A percentile compares a stretch with the other conserved stretches of the same genome.
Evolutionary conservation across 2,797 vertebrate species (phyloP).

Genomic region (Myripristis jacobus): DNA sequence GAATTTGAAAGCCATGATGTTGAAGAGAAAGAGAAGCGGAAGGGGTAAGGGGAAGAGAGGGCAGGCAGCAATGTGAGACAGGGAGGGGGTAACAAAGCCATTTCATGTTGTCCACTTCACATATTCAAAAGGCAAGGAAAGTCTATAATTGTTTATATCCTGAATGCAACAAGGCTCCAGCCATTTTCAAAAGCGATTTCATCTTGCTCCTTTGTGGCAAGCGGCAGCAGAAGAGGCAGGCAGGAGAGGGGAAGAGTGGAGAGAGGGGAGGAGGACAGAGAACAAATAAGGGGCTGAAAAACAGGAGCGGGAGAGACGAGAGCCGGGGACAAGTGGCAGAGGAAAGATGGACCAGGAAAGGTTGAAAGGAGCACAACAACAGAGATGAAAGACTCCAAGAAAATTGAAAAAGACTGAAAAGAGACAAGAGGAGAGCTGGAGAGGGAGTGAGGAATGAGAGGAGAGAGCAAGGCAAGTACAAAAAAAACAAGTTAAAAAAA

Average conservation of each 20-base stretch:
- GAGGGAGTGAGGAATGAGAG: conserved; percentile 52
- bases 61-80: conserved; percentile 29
- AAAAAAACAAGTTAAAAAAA: conserved; percentile 44
- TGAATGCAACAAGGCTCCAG: conserved; percentile 59
- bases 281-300: conserved; percentile 62
- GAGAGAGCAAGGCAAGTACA: conserved; percentile 36
- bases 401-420: conserved; percentile 74
- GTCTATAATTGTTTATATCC: conserved; percentile 69
- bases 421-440: conserved; percentile 67
- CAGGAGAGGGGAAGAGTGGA: conserved; percentile 39
- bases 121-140: conserved; percentile 51
- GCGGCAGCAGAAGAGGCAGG: conserved; percentile 30
- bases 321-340: conserved; percentile 70
- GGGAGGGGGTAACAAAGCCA: conserved; percentile 43
- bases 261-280: conserved; percentile 27
- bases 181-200: conserved; percentile 58
- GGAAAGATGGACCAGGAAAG: conserved; percentile 66
- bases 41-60: conserved; percentile 23
- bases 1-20: conserved; percentile 5
- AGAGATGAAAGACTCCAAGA: conserved; percentile 75
- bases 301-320: conserved; percentile 29
- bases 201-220: conserved; percentile 60
- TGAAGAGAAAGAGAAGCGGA: conserved; percentile 13
- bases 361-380: conserved; percentile 73
- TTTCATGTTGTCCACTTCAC: conserved; percentile 69